These are phyloP conservation scores for Brachionus calyciflorus DNA, from an alignment of 1,140 invertebrate genomes.

Conservation along the genomic window DNA sequence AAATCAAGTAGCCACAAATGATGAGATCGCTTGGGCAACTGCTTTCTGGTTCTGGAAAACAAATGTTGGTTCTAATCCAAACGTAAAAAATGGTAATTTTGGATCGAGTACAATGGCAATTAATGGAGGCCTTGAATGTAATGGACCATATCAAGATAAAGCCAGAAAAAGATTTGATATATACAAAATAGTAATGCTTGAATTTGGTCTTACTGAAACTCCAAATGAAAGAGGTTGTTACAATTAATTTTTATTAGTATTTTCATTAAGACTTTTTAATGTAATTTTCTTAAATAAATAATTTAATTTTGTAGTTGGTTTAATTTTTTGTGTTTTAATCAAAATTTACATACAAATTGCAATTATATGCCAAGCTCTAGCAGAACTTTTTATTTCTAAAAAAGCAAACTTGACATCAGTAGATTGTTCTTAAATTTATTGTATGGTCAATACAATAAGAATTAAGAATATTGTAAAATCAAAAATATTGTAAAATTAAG, in stretches of 20 bases:
- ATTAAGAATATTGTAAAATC: too few relatives aligned
- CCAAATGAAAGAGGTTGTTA: slow-evolving; percentile 40
- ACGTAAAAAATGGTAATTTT: slow-evolving; percentile 41
- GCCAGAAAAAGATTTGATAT: slow-evolving; percentile 38
- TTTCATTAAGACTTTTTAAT: not conserved
- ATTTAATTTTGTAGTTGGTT: not conserved
- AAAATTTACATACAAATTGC: too few relatives aligned
- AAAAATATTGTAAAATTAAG: too few relatives aligned
- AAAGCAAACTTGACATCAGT: too few relatives aligned
- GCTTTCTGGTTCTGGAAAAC: slow-evolving; percentile 49
- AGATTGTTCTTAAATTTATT: too few relatives aligned
- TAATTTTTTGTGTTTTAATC: too few relatives aligned
- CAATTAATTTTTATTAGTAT: not conserved
- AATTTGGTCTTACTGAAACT: slow-evolving; percentile 1
- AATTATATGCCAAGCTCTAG: too few relatives aligned
- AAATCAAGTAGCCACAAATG: slow-evolving; percentile 48
- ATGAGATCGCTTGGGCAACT: slow-evolving; percentile 47
- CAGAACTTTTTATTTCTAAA: too few relatives aligned
- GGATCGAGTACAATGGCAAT: slow-evolving; percentile 42
- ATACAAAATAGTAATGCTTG: slow-evolving; percentile 12
- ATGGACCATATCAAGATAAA: slow-evolving; percentile 40
- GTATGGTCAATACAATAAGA: too few relatives aligned
- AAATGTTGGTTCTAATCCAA: slow-evolving; percentile 42
- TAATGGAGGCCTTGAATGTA: slow-evolving; percentile 38
- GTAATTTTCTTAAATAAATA: not conserved